phyloP scores from a whole-genome alignment of 2,113 vertebrate species.

The Pluvianellus socialis region DNA sequence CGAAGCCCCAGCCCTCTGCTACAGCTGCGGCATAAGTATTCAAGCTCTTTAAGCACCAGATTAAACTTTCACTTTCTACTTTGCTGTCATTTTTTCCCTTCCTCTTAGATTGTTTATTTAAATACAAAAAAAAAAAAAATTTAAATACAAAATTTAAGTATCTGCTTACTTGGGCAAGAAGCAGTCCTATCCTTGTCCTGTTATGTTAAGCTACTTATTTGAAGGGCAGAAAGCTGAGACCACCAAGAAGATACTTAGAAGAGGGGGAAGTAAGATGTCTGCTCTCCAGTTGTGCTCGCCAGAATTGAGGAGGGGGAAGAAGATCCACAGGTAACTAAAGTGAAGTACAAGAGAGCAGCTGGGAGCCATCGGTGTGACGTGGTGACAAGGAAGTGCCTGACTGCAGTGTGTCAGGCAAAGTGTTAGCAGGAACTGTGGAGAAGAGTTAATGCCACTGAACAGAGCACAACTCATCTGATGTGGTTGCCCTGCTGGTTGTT shows the following conservation, averaged over 20 bases:
- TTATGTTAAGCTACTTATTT: neutral
- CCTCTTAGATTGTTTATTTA: slow-evolving; percentile 17
- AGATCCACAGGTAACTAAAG: neutral
- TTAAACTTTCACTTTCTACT: slow-evolving; percentile 12
- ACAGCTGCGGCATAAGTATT: slow-evolving; percentile 8
- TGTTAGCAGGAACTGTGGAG: neutral
- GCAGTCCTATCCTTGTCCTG: neutral
- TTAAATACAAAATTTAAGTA: slow-evolving; percentile 5
- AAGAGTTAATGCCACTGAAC: neutral
- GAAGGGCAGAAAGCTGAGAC: neutral
- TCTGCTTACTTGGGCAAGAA: neutral
- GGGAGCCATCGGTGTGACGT: neutral
- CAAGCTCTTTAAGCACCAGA: neutral
- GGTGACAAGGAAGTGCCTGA: neutral
- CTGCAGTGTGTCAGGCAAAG: neutral
- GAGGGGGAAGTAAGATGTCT: neutral
- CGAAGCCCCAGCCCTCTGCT: neutral
- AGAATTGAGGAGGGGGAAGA: neutral
- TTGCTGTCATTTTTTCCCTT: neutral
- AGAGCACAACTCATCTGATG: neutral
- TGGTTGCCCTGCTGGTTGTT: neutral
- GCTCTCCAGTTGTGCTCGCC: neutral
- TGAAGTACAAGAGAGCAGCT: neutral
- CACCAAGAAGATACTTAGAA: neutral
- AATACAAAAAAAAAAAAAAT: neutral